phyloP scores from a whole-genome alignment of 2,797 vertebrate species.

The Rhincodon typus region DNA sequence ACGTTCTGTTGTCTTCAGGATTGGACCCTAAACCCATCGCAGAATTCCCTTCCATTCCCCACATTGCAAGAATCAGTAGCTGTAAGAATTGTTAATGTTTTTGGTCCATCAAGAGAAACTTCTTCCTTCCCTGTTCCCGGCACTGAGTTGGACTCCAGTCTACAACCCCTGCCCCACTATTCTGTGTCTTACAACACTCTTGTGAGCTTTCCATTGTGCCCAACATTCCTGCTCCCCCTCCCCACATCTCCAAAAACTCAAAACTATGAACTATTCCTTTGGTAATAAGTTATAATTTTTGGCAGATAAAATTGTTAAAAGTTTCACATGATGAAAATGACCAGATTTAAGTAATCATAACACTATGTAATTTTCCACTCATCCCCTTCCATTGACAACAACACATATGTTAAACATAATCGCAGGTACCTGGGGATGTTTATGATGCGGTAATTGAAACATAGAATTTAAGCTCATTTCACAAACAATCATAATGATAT shows the following conservation, averaged over 20 bases:
- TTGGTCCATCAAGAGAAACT: constrained; percentile 43
- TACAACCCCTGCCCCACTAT: constrained; percentile 45
- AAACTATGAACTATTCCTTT: background rate
- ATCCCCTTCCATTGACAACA: background rate
- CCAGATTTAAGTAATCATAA: background rate
- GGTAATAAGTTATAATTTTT: background rate
- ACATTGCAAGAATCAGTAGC: constrained; percentile 40
- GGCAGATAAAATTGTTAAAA: background rate
- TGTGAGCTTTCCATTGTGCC: background rate
- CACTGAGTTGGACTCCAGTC: constrained; percentile 62
- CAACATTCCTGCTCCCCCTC: background rate
- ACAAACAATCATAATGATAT: background rate
- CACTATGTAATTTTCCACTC: background rate
- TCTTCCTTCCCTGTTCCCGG: constrained; percentile 48
- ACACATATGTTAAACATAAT: background rate
- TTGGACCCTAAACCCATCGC: too few species aligned
- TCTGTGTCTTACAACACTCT: background rate
- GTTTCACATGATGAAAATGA: background rate
- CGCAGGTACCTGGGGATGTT: background rate
- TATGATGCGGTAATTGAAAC: background rate
- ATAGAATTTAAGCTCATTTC: background rate
- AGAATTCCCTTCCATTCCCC: background rate
- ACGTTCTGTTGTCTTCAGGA: background rate
- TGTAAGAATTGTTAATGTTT: constrained; percentile 52
- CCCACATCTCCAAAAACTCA: background rate